Base-by-base conservation (phyloP, 2,888 invertebrate species). In the Cryptops parisi region DNA sequence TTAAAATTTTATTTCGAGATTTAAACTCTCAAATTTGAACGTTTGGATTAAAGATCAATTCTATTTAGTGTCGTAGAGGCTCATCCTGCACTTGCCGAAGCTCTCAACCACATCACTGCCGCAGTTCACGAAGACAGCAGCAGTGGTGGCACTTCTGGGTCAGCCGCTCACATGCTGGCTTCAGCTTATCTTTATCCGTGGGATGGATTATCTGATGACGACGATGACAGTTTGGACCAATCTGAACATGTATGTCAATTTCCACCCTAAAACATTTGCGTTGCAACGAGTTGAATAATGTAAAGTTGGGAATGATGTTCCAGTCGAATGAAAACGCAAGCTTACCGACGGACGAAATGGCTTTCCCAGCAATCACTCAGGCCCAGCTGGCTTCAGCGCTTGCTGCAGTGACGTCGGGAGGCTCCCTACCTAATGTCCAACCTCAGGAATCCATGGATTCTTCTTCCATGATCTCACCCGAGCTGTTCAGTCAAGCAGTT, bases 401-500 rank as follows among this genome's bases (percentile, higher is more conserved):
- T 21, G 55, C 55, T 25, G 53, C 55, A 4, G 55, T 49, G 2
- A 45, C 21, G 6, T 12, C 43, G 5, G 43, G 43, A 12, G 45
- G 21, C 3, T 22, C 3, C 12, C 6, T 19, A 17, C 43, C 43
- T n/a, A n/a, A 15, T 5, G n/a, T 3, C 4, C 33, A 33, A 15
- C 33, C 6, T 9, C 6, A 15, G 6, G 33, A 33, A 33, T 3
- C 45, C 4, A 23, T 19, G 21, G 45, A 23, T 4, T 3, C 43
- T 2, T 12, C 15, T 26, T 53, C 53, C 17, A 15, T 79, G 41
- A 84, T 87, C 50, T 82, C 86, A 0, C 74, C 79, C 1, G 84
- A 85, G 65, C 81, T 85, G 77, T 83, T 88, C 64, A 81, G 78
- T 50, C 82, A 80, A 65, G 87, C 86, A 3, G 78, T 84, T 66